Conservation (phyloP, 1,140 invertebrate species). For the Drosophila bipectinata region DNA sequence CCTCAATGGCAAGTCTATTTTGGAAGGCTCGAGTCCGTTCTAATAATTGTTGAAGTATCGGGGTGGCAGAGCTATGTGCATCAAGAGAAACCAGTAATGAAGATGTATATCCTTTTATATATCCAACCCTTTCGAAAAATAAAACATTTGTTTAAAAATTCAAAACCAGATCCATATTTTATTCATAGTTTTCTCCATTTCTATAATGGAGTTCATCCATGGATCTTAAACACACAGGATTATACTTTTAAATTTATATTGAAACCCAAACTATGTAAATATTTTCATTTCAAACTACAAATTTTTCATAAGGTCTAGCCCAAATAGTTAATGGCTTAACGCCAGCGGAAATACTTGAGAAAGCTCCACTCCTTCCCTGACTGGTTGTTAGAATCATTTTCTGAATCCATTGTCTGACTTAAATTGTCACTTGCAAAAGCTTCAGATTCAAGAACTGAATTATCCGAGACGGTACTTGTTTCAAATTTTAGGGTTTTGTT, state of each 20-base stretch:
- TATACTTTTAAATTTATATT: too few species aligned
- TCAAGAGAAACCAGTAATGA: neutral
- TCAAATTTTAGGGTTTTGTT: neutral
- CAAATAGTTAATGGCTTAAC: neutral
- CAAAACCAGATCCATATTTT: too few species aligned
- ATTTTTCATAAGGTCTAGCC: neutral
- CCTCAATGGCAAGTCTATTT: slow-evolving; percentile 4
- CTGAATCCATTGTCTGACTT: neutral
- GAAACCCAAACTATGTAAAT: too few species aligned
- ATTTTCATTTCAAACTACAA: neutral
- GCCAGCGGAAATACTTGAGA: neutral
- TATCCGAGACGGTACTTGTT: neutral
- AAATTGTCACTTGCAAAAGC: neutral
- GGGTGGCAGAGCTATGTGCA: neutral
- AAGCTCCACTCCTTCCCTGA: neutral
- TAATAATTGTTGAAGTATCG: slow-evolving; percentile 7
- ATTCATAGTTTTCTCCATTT: too few species aligned
- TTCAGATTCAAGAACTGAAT: neutral
- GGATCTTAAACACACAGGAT: too few species aligned
- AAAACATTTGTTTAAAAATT: too few species aligned
- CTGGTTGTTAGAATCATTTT: neutral
- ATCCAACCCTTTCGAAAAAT: too few species aligned
- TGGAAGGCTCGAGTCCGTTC: neutral
- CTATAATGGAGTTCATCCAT: too few species aligned
- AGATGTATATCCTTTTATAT: too few species aligned